Base-by-base conservation (phyloP, 2,113 vertebrate genomes). In the Coryphaenoides rupestris region DNA sequence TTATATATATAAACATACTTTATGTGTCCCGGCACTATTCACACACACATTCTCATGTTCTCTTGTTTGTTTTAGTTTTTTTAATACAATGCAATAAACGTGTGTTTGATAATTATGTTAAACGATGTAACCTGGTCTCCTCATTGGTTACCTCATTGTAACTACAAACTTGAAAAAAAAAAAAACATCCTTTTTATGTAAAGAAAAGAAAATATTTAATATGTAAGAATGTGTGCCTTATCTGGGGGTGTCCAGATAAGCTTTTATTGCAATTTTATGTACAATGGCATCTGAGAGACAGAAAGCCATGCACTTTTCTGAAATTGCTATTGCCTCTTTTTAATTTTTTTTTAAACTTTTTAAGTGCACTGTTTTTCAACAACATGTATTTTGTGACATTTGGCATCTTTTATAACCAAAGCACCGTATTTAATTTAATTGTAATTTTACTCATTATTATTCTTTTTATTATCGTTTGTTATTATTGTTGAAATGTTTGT, bases 291-390 rank as follows among this genome's bases (percentile, higher is more conserved):
- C 40, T 47, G 58, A 64, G 66, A 58, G 40, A 45, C 40, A 5
- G 46, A 70, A 79, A 70, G 14, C 73, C 68, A 72, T 73, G 68
- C 60, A 74, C 61, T 61, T 45, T 45, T 45, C 13, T 13, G 40
- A 12, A 45, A 45, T 13, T 13, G 40, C 7, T 9, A 16, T 19
- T n/a, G 52, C 52, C 19, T 21, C 82, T 66, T 47, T 47, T 60
- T 58, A 72, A 58, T 45, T 40, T 47, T n/a, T 46, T 63, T 63
- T 23, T 75, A 55, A 33, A 68, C 69, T 73, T 49, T 17, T 68
- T 62, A 21, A 58, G 69, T 71, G 63, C 62, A 75, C 63, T 70
- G 28, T 73, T 67, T 55, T 16, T 57, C 21, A n/a, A 33, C 3
- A 55, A 62, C 66, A 16, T 5, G 1, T 66, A 23, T 55, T 19